phyloP scores from a whole-genome alignment of 1,140 invertebrate species.

The Epicauta chinensis region DNA sequence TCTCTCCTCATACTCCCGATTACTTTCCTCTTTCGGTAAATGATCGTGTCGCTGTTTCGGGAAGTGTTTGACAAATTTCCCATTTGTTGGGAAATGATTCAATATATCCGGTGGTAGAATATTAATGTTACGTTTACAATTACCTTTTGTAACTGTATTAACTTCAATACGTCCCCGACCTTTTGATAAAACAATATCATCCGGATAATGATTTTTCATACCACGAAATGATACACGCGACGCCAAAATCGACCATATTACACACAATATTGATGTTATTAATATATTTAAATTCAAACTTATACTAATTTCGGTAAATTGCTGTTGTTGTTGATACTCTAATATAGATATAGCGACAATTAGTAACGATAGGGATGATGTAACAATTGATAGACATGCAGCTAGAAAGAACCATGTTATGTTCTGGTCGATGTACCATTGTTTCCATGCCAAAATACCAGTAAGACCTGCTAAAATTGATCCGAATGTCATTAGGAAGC shows the following conservation, averaged over 20 bases:
- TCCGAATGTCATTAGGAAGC: constrained; percentile 34
- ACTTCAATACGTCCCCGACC: constrained; percentile 45
- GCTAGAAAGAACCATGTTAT: constrained; percentile 54
- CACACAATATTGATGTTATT: constrained; percentile 51
- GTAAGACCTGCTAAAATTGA: constrained; percentile 49
- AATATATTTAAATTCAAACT: constrained; percentile 54
- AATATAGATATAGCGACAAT: not conserved
- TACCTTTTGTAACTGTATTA: constrained; percentile 48
- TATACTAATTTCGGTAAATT: constrained; percentile 16
- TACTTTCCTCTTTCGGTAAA: constrained; percentile 46
- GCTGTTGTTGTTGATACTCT: not conserved
- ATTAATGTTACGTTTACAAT: constrained; percentile 44
- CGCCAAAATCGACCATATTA: constrained; percentile 54
- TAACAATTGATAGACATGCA: constrained; percentile 45
- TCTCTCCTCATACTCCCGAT: constrained; percentile 34
- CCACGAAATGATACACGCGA: constrained; percentile 53
- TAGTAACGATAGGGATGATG: constrained; percentile 38
- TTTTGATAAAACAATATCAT: constrained; percentile 41
- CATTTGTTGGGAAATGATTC: constrained; percentile 46
- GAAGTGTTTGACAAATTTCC: constrained; percentile 49
- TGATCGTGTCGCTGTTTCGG: constrained; percentile 46
- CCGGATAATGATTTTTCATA: constrained; percentile 53
- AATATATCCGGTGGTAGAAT: constrained; percentile 47
- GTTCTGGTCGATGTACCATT: constrained; percentile 60
- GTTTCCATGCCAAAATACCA: constrained; percentile 53